phyloP scores from a whole-genome alignment of 2,113 vertebrate genomes.

The Haemorhous mexicanus region DNA sequence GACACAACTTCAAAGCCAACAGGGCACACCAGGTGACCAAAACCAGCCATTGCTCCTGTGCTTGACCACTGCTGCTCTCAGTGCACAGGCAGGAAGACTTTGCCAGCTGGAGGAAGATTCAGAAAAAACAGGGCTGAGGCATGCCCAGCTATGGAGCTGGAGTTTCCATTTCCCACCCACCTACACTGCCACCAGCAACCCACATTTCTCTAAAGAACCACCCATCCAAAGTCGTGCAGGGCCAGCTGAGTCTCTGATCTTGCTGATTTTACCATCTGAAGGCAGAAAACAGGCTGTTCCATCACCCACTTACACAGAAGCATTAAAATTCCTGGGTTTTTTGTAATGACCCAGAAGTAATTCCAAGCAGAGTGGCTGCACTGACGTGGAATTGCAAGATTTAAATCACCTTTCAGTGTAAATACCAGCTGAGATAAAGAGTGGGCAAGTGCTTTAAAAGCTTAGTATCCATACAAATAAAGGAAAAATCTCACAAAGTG shows the following conservation, averaged over 20 bases:
- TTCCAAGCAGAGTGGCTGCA: background rate
- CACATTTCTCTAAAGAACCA: background rate
- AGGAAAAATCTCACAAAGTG: background rate
- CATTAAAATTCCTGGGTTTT: background rate
- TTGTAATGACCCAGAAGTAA: background rate
- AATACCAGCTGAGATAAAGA: conserved; percentile 21
- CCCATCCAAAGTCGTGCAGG: rapidly evolving
- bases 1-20: background rate
- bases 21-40: background rate
- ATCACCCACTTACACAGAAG: background rate
- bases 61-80: background rate
- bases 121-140: background rate
- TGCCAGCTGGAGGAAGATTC: background rate
- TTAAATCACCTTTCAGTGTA: background rate
- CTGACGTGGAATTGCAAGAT: background rate
- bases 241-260: background rate
- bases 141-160: background rate
- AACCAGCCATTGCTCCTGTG: background rate
- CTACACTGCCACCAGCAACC: rapidly evolving
- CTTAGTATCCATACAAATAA: background rate
- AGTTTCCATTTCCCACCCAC: background rate
- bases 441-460: background rate
- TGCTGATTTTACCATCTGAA: background rate
- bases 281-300: background rate
- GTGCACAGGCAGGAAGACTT: background rate